Conservation (phyloP, 2,888 invertebrate genomes). For the Pycnomerus fuliginosus region DNA sequence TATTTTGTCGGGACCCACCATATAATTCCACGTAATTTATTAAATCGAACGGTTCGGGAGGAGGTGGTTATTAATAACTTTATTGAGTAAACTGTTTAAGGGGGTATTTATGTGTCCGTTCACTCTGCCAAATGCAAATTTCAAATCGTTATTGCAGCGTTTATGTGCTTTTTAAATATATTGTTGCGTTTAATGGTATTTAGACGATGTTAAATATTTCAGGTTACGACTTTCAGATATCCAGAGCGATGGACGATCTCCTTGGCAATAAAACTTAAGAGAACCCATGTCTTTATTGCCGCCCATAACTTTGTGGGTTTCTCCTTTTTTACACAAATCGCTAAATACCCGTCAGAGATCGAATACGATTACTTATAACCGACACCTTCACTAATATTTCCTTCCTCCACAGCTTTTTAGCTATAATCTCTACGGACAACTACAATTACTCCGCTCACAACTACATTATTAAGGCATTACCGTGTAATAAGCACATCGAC, state of each 20-base stretch:
- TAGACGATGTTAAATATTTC: conserved; percentile 22
- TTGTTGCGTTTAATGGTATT: conserved; percentile 19
- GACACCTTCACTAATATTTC: no score
- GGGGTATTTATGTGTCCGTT: conserved; percentile 25
- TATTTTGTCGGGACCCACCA: conserved; percentile 12
- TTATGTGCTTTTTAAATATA: conserved; percentile 23
- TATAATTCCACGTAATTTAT: conserved; percentile 13
- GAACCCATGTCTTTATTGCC: conserved; percentile 13
- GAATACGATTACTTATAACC: no score
- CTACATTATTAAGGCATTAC: no score
- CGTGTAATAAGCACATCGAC: no score
- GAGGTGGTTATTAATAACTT: conserved; percentile 27
- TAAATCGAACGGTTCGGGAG: no score
- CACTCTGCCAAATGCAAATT: conserved; percentile 25
- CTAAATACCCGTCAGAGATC: no score
- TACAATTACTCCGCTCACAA: no score
- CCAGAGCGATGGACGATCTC: conserved; percentile 17
- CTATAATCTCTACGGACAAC: no score
- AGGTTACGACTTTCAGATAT: conserved; percentile 19
- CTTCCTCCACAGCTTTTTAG: no score
- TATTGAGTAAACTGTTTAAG: conserved; percentile 18
- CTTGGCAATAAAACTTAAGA: conserved; percentile 17
- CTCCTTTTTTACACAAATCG: no score
- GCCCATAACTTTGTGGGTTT: conserved; percentile 12
- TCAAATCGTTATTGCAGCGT: conserved; percentile 21